Percentiles rank a stretch among this genome's conserved stretches.
Evolutionary conservation across 2,797 vertebrate species (phyloP).

Genomic region (Kryptopterus vitreolus): DNA sequence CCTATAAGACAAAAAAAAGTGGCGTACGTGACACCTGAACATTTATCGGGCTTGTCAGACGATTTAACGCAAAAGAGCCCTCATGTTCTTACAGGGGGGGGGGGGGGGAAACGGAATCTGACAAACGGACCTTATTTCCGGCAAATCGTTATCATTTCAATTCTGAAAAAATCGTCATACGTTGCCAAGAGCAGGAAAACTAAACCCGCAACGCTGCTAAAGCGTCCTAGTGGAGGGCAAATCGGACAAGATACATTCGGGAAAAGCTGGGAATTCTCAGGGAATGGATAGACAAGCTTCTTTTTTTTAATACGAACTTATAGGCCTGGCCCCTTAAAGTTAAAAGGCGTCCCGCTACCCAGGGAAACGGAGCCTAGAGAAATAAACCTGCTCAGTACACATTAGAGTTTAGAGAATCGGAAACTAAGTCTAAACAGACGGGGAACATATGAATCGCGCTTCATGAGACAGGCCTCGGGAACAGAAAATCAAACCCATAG

Average conservation of each 20-base stretch:
- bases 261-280: too few species aligned
- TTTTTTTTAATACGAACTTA: neutral
- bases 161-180: neutral
- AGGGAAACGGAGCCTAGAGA: neutral
- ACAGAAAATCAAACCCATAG: neutral
- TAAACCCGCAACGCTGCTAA: neutral
- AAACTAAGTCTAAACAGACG: neutral
- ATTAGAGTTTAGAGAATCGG: neutral
- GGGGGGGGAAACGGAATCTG: neutral
- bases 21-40: neutral
- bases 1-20: neutral
- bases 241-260: neutral
- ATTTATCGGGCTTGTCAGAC: neutral
- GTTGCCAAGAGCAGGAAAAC: neutral
- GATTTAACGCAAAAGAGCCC: neutral
- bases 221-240: neutral
- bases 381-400: neutral
- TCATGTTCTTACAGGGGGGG: neutral
- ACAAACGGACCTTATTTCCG: neutral
- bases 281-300: neutral
- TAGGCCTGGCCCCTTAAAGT: neutral
- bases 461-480: neutral
- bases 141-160: neutral
- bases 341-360: neutral
- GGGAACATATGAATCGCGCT: neutral